Base-by-base conservation (phyloP, 2,888 invertebrate genomes). In the Pycnomerus fuliginosus region DNA sequence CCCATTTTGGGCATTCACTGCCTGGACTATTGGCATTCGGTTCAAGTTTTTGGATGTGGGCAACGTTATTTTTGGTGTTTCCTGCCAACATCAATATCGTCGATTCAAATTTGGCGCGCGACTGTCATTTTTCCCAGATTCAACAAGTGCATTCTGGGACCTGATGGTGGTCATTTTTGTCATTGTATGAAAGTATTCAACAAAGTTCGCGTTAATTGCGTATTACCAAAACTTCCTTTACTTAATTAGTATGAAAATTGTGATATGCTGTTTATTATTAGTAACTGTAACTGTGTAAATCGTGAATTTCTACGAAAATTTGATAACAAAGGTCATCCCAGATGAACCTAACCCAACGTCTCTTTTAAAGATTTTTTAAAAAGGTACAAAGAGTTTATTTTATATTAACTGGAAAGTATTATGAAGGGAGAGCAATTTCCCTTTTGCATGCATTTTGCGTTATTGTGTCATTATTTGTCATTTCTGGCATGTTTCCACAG, bases 131-230 rank as follows among this genome's bases (percentile, higher is more conserved):
- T 34, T 36, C 49, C 33, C 23, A 24, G 54, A 62, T 56, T 65
- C 67, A 69, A 68, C 69, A 69, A 69, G 67, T 70, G 71, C 69
- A 70, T 71, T 70, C 61, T 70, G 69, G 69, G 68, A 67, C 52
- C 49, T 56, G 67, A 69, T 68, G 66, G 66, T 68, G 67, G 68
- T 64, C 61, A 56, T 59, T 56, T 64, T 65, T 66, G 60, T 61
- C 61, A 62, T 52, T 49, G 48, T 51, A 58, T 44, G 53, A 57
- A 58, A 55, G 52, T 60, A 55, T 61, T 59, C 52, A 46, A 52
- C 37, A 39, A 44, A 56, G 39, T 39, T 27, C n/a, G 34, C 57
- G 52, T 46, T 46, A 56, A 53, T 56, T 60, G 53, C 42, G 46
- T 37, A 48, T 39, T 39, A 48, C 17, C 40, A 48, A 37, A 48